Base-by-base conservation (phyloP, 2,888 invertebrate genomes). In the Acronicta alni region DNA sequence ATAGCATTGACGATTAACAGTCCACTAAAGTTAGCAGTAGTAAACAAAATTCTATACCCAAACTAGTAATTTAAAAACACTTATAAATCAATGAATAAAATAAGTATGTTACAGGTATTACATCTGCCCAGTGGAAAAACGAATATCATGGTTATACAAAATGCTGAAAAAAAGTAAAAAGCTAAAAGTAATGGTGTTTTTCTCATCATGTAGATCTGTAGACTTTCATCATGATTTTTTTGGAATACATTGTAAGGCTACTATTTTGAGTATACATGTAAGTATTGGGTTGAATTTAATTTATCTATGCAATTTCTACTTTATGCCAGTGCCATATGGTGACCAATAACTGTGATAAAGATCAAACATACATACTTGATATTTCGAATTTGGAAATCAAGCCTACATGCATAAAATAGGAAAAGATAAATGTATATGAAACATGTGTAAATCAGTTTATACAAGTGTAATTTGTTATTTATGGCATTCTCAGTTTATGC, bases 201-300 rank as follows among this genome's bases (percentile, higher is more conserved):
- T 99, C 92, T 99, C 98, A 61, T 98, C 99, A 0, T 99, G 99
- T 89, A 97, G 98, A 96, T 97, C 99, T 4, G 99, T 99, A 14
- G 99, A 99, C 89, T 99, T 96, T 89, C 98, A 99, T 88, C 96
- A 97, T 84, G 99, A 99, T 81, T 95, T 99, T 49, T 96, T 99
- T 67, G 99, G 97, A 90, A 71, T 57, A 8, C 98, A 98, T 87
- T 99, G 99, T 74, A 98, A 99, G 91, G 95, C 99, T 55, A 96
- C 98, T 14, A 98, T 99, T 39, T 95, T 97, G 89, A 97, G 98
- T 83, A 99, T 99, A 86, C 99, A 99, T 92, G 99, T 99, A 95
- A 96, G 96, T 95, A 67, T 39, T 15, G 16, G 5, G 3, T 4
- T 20, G 14, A 42, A 17, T 14, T 20, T 6, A n/a, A n/a, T 14